Base-by-base conservation (phyloP, 2,888 invertebrate species). In the Leptopterna dolabrata region DNA sequence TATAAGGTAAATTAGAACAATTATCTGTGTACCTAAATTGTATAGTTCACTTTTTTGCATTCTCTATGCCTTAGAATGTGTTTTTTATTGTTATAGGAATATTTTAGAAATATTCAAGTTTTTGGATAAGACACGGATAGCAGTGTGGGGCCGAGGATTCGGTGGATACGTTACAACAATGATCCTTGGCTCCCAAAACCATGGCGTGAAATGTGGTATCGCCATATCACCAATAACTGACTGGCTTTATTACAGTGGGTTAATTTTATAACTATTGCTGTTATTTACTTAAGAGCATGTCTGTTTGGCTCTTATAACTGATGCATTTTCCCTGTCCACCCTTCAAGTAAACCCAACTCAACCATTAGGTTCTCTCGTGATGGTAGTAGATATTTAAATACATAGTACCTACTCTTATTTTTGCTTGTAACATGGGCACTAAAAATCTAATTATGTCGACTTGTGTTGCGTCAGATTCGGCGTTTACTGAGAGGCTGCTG, bases 71-170 rank as follows among this genome's bases (percentile, higher is more conserved):
- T n/a, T 4, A 0, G 0, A 51, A n/a, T 51, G 51, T 47, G 16
- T 7, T 51, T 51, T 45, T n/a, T n/a, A 51, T n/a, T 16, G 19
- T 91, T 91, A 3, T 92, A 96, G 96, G 92, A 94, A 96, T 93
- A 94, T 98, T 90, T 86, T 88, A 51, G 90, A 89, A n/a, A 96
- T 95, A 78, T 94, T 96, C 90, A 95, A 95, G 91, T 98, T 95
- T 92, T 94, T 98, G 91, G 97, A 98, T 92, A 95, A 95, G 91
- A 95, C 96, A 1, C 94, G 97, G 88, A 96, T 97, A 76, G 98
- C 97, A 11, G 96, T 99, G 87, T 98, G 97, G 97, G 98, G 98
- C 71, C 97, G 98, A 97, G 98, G 98, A 19, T 98, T 98, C 92
- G 98, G 97, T 11, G 98, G 98, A 11, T 98, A 97, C 92, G 96